phyloP scores from a whole-genome alignment of 1,140 invertebrate species.

The Zaprionus inermis region DNA sequence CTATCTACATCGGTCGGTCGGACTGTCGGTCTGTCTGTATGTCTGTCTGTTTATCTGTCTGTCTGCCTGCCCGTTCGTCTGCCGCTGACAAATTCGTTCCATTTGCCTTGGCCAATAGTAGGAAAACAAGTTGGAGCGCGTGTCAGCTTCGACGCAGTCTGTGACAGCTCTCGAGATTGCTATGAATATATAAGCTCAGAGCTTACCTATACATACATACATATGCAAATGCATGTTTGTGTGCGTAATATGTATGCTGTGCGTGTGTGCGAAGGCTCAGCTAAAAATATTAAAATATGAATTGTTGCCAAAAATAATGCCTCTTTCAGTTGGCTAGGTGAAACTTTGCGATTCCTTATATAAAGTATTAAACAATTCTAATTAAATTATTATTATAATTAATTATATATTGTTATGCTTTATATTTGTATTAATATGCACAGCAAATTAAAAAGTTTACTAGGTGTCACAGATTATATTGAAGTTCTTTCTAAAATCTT shows the following conservation, averaged over 20 bases:
- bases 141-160: constrained; percentile 57
- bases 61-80: constrained; percentile 11
- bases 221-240: constrained; percentile 20
- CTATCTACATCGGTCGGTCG: background rate
- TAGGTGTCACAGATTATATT: too few relatives aligned
- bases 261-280: constrained; percentile 1
- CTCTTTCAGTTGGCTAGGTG: background rate
- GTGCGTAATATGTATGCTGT: background rate
- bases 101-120: constrained; percentile 70
- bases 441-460: too few relatives aligned
- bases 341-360: too few relatives aligned
- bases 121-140: constrained; percentile 56
- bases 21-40: background rate
- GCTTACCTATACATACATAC: constrained; percentile 24
- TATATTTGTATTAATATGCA: too few relatives aligned
- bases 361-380: too few relatives aligned
- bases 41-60: background rate
- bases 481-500: too few relatives aligned
- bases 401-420: too few relatives aligned
- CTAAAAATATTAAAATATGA: constrained; percentile 15
- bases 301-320: background rate
- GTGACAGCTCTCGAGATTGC: constrained; percentile 75
- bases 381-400: too few relatives aligned
- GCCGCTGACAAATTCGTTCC: constrained; percentile 57
- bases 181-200: constrained; percentile 67